Base-by-base conservation (phyloP, 1,140 invertebrate species). In the Zophobas morio region DNA sequence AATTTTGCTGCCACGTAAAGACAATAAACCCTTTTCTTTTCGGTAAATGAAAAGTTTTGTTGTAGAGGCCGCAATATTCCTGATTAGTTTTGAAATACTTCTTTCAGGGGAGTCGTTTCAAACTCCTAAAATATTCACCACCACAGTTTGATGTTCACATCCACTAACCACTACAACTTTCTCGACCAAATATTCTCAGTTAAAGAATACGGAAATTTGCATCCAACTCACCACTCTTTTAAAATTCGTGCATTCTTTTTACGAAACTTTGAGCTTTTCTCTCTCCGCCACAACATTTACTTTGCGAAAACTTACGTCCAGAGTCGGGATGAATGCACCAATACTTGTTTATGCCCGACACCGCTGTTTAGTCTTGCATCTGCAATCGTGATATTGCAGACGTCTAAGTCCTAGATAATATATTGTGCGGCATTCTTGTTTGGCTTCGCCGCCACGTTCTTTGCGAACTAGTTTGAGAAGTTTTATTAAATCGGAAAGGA, bases 401-500 rank as follows among this genome's bases (percentile, higher is more conserved):
- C 60, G 60, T 66, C 60, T 40, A 66, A 66, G 56, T 60, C 56
- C 37, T 60, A 60, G 60, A 66, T 66, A 66, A 66, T 66, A 66
- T 66, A 66, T 66, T 42, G 60, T 40, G 37, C 60, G 40, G 60
- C 60, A 66, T 66, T 66, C 60, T 66, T 66, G 60, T 66, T 66
- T 66, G 40, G 42, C 60, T 66, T 35, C 34, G 60, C 37, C 60
- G 60, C 60, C 60, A 66, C 39, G 60, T 66, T 73, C 47, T 57
- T 57, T 53, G 49, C 40, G 36, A 73, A 73, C 49, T 54, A 73
- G 71, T 73, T 37, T 57, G 37, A 56, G 36, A 73, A 73, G 71
- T 73, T 73, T 73, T 54, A 73, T 73, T 73, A 73, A 73, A 73
- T 73, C 33, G 71, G 51, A 73, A 73, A n/a, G 71, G 71, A 73